Base-by-base conservation (phyloP, 2,888 invertebrate genomes). In the Crioceris asparagi region DNA sequence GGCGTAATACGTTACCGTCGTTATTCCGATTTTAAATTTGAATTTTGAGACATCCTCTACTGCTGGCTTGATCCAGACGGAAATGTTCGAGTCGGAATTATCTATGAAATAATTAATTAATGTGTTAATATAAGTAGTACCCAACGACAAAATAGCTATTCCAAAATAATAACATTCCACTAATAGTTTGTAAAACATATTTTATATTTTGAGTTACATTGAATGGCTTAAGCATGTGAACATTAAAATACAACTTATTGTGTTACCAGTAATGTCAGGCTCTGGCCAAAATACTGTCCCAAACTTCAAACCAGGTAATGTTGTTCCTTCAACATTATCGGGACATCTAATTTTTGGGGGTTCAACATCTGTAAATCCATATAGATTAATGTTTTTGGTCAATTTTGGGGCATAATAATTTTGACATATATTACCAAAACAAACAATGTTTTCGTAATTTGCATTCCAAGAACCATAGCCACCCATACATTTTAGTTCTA, bases 261-360 rank as follows among this genome's bases (percentile, higher is more conserved):
- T 14, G 14, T 38, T 50, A 61, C 64, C 63, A 40, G 56, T 55
- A n/a, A 55, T 55, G 32, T 53, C 53, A 2, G 69, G 68, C 4
- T 56, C 49, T 7, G 59, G 54, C 76, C 75, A 77, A 30, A 55
- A 59, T 2, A 70, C 70, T 14, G 62, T 56, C 1, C 74, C 74
- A 47, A 65, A 71, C 42, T 68, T 67, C 46, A 70, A 67, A 4
- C 69, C 69, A 2, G 60, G 61, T 23, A 67, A 54, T 2, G 73
- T 67, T 4, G 53, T 55, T 7, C 62, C 55, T 1, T 62, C 62
- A 10, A 74, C 64, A 54, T 74, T 65, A 17, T 59, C 43, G 1
- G 79, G 79, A 48, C 79, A 79, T 17, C 49, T 57, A 17, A 80
- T 57, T 1, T 53, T 56, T 2, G 79, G 79, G 4, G 77, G 70